phyloP scores from a whole-genome alignment of 2,888 invertebrate genomes.

The Rhogogaster chlorosoma region DNA sequence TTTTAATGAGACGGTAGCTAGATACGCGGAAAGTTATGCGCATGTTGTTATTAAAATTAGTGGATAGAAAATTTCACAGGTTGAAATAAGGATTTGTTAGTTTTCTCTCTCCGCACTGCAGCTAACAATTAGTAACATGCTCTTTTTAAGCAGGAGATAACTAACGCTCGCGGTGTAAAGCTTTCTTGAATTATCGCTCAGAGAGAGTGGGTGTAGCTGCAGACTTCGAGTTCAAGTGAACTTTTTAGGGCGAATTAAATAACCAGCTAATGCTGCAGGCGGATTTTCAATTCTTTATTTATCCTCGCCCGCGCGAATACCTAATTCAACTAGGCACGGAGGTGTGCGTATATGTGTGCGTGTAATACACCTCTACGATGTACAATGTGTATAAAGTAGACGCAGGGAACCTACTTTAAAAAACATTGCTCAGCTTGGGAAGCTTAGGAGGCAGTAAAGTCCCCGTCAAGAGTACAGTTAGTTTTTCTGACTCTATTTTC shows the following conservation, averaged over 20 bases:
- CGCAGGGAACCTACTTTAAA: slow-evolving; percentile 26
- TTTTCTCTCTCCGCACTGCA: background rate
- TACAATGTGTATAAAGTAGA: slow-evolving; percentile 18
- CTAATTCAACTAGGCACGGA: slow-evolving; percentile 5
- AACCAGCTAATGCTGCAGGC: background rate
- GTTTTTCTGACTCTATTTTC: slow-evolving; percentile 1
- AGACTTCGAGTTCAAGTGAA: background rate
- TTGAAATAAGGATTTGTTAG: background rate
- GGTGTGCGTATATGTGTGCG: background rate
- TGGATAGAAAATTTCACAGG: background rate
- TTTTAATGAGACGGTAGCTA: background rate
- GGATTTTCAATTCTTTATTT: slow-evolving; percentile 32
- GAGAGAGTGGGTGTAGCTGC: background rate
- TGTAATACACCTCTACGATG: background rate
- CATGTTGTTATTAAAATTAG: background rate
- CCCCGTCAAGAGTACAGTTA: slow-evolving; percentile 5
- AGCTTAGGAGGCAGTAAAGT: slow-evolving; percentile 34
- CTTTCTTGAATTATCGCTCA: slow-evolving; percentile 1
- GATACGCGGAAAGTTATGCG: background rate
- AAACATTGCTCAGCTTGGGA: slow-evolving; percentile 41
- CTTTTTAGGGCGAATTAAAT: slow-evolving; percentile 16
- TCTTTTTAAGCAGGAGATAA: background rate
- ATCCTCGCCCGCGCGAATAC: slow-evolving; percentile 9
- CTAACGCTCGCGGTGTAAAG: background rate
- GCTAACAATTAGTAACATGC: background rate